phyloP scores from a whole-genome alignment of 53 echinoderm and acorn worm genomes.

The Mesocentrotus franciscanus region DNA sequence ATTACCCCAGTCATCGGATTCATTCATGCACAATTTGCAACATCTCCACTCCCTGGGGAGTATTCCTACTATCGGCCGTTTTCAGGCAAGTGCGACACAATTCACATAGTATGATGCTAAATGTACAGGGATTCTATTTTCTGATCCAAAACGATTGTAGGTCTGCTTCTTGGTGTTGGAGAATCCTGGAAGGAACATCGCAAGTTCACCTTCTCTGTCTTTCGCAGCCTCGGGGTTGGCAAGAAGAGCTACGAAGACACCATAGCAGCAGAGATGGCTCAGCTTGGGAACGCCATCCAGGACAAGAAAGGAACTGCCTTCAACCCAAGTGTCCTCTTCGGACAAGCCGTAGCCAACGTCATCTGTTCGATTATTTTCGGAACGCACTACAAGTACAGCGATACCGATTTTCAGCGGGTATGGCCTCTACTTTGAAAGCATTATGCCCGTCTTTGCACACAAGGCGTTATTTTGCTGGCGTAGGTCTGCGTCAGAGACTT shows the following conservation, averaged over 20 bases:
- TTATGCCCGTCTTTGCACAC: no score
- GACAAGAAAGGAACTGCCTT: conserved; percentile 54
- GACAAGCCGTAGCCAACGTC: conserved; percentile 62
- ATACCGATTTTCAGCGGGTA: conserved; percentile 48
- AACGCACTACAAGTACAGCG: conserved; percentile 63
- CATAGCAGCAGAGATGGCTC: conserved; percentile 46
- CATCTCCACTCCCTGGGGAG: no score
- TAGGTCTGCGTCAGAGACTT: no score
- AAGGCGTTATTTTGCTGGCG: not conserved
- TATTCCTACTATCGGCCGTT: no score
- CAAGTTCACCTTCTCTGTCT: conserved; percentile 49
- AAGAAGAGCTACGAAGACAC: conserved; percentile 65
- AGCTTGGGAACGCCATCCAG: conserved; percentile 25
- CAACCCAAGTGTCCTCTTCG: conserved; percentile 50
- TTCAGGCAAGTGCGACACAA: no score
- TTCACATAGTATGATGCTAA: no score
- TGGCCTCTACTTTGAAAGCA: not conserved
- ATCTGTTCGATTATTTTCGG: conserved; percentile 70
- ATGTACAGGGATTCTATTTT: not conserved
- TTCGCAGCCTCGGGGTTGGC: conserved; percentile 64
- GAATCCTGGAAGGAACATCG: conserved; percentile 66
- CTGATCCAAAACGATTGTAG: not conserved
- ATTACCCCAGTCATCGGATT: no score
- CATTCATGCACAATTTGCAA: no score
- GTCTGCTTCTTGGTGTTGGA: not conserved